Evolutionary conservation across 1,140 invertebrate species (phyloP).

Genomic region (Carposina sasakii): DNA sequence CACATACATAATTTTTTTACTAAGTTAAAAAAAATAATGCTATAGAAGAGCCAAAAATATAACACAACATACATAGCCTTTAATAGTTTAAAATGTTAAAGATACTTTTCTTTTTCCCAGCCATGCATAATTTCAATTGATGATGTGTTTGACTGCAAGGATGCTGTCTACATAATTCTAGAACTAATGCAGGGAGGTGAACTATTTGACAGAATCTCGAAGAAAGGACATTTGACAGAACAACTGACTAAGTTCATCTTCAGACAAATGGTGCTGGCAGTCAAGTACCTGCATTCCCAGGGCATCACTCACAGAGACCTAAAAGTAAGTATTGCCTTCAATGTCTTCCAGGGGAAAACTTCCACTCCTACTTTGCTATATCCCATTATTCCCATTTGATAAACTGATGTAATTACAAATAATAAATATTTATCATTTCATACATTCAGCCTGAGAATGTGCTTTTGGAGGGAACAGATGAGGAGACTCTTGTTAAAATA

Average conservation of each 20-base stretch:
- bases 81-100: too few relatives aligned
- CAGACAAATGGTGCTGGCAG: conserved; percentile 87
- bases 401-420: too few relatives aligned
- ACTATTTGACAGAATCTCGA: conserved; percentile 79
- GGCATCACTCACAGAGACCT: conserved; percentile 92
- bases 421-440: not conserved
- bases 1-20: too few relatives aligned
- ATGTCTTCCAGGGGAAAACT: too few relatives aligned
- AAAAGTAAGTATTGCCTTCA: conserved; percentile 74
- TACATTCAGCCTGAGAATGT: conserved; percentile 84
- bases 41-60: too few relatives aligned
- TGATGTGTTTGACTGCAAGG: conserved; percentile 83
- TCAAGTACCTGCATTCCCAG: conserved; percentile 87
- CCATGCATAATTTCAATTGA: conserved; percentile 85
- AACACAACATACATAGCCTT: too few relatives aligned
- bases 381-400: too few relatives aligned
- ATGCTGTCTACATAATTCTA: conserved; percentile 85
- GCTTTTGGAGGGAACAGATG: conserved; percentile 77
- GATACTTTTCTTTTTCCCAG: too few relatives aligned
- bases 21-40: too few relatives aligned
- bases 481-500: conserved; percentile 84
- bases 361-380: too few relatives aligned
- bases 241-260: conserved; percentile 82
- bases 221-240: conserved; percentile 76
- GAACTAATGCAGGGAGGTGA: conserved; percentile 94